Evolutionary conservation across 2,888 invertebrate species (phyloP), one percentile per base, ranked within the genome.

Genomic region (Acanthosoma haemorrhoidale): DNA sequence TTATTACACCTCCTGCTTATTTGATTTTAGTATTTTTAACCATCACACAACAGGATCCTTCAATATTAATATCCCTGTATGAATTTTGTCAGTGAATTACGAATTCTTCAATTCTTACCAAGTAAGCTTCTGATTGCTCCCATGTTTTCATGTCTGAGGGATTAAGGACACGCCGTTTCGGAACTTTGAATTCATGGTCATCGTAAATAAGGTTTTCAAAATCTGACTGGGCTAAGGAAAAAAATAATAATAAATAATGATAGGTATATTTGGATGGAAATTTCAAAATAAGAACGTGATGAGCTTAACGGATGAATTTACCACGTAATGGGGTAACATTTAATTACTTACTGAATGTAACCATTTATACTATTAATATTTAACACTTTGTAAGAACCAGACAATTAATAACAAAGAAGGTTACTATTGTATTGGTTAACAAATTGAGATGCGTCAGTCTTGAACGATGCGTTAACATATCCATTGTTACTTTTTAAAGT

Each of bases 101-200:
- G 13, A 36, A n/a, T n/a, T n/a, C n/a, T n/a, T n/a, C n/a, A n/a
- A n/a, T n/a, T n/a, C n/a, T 81, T 80, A 89, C 89, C 81, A 88
- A 87, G 79, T 92, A 93, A 3, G 93, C 93, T 78, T 91, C 89
- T 0, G 93, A 93, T 78, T 88, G 89, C 76, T 90, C 87, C 94
- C 94, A 95, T 71, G 84, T 80, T 64, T 83, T 81, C 88, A 94
- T 87, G 77, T 93, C 92, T 16, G 64, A 34, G 16, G 69, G 63
- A 29, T 59, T 66, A 15, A 71, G 58, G n/a, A 74, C 71, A 15
- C 41, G 64, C 16, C 71, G 43, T 60, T 64, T 70, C n/a, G 74
- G 74, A 16, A 71, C 57, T 34, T 68, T 21, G 41, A 71, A 74
- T 18, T 73, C 72, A 64, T 71, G 72, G 18, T 71, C 71, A 38